Evolutionary conservation across 2,888 invertebrate genomes (phyloP), one percentile per base, ranked within the genome.

Genomic region (Augochlorella aurata): DNA sequence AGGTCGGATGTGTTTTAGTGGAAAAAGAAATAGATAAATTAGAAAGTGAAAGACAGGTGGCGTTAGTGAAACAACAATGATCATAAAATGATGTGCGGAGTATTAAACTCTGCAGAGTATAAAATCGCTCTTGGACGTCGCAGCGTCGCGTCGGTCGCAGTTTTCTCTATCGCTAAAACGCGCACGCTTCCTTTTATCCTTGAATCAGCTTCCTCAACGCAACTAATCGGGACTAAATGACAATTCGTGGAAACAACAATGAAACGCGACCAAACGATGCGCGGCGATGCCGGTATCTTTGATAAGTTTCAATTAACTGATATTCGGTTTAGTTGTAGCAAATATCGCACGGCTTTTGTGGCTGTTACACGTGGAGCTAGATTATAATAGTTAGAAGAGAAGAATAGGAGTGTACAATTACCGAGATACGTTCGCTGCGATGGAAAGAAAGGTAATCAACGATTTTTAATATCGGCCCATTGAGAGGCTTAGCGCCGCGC

Each of bases 301-400:
- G 65, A 71, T 71, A 50, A 77, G 29, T 18, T 1, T 16, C 5
- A 21, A n/a, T 74, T 54, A 21, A 58, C 18, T 76, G 44, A 7
- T 49, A 16, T 24, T 54, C 74, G 10, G 0, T n/a, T 52, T 24
- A 50, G 10, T 38, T 38, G 29, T 38, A 38, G 7, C 38, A 38
- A 38, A 38, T 38, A 38, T 38, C 3, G 38, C 38, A 38, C 38
- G 38, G 0, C 3, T 38, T 38, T 38, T 4, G 38, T 29, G 16
- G 24, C 8, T 16, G 14, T 7, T 16, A 16, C 7, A 16, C 9
- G n/a, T 1, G 29, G n/a, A 1, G 7, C 38, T 0, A 2, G 29
- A 66, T 54, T 49, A 44, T n/a, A 21, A 54, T 38, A 54, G 24
- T 49, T 44, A n/a, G 2, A 45, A 47, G 0, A 7, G 9, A 47